phyloP scores from a whole-genome alignment of 92 coral and sea anemone genomes.

The Epizoanthus scotinus region DNA sequence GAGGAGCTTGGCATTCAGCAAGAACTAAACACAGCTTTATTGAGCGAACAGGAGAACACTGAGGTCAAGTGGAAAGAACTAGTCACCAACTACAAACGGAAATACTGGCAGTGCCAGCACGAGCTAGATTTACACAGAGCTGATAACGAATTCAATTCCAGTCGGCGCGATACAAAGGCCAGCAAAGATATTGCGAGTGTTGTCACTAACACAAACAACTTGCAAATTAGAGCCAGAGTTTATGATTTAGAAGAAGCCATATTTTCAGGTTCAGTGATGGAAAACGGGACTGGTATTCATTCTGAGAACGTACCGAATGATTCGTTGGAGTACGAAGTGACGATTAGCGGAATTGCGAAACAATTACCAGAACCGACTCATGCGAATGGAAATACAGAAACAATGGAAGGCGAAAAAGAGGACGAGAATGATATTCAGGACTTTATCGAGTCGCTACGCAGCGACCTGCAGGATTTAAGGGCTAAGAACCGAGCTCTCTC shows the following conservation, averaged over 20 bases:
- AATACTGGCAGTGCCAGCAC: conserved; percentile 45
- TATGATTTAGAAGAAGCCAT: conserved; percentile 11
- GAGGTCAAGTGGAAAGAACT: conserved; percentile 43
- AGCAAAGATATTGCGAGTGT: background rate
- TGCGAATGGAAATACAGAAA: conserved; percentile 6
- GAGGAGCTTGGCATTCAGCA: conserved; percentile 36
- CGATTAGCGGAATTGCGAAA: background rate
- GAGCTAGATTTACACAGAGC: background rate
- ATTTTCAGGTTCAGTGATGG: background rate
- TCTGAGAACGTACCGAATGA: conserved; percentile 21
- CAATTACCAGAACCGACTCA: conserved; percentile 6
- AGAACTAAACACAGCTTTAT: conserved; percentile 36
- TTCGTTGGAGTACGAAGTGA: conserved; percentile 16
- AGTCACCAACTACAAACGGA: conserved; percentile 35
- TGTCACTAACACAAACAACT: conserved; percentile 1
- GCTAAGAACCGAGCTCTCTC: conserved; percentile 27
- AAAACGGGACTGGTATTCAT: conserved; percentile 15
- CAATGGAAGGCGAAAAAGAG: conserved; percentile 22
- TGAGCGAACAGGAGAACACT: conserved; percentile 29
- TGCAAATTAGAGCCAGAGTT: background rate
- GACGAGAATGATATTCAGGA: conserved; percentile 25
- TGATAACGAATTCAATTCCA: background rate
- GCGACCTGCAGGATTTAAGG: conserved; percentile 21
- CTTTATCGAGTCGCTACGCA: conserved; percentile 29
- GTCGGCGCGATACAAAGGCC: background rate